phyloP scores from a whole-genome alignment of 2,888 invertebrate genomes.

The Pristionchus japonicus region DNA sequence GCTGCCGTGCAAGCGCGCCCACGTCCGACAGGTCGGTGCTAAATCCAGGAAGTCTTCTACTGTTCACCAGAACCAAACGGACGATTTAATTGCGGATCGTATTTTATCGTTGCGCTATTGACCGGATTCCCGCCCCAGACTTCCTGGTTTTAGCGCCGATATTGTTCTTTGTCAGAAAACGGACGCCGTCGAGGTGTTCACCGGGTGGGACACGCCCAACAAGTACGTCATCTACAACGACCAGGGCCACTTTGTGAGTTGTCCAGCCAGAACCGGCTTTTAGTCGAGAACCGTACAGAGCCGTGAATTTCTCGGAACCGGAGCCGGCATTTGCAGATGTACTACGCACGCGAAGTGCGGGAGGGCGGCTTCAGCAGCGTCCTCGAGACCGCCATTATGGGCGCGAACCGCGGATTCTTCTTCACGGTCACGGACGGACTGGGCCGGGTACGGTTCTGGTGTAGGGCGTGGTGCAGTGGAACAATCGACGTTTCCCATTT shows the following conservation, averaged over 20 bases:
- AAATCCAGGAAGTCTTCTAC: too few relatives aligned
- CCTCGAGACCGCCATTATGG: too few relatives aligned
- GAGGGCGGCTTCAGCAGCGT: neutral
- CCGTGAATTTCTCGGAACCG: too few relatives aligned
- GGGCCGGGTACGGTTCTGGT: neutral
- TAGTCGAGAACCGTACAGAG: too few relatives aligned
- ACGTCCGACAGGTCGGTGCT: slow-evolving; percentile 22
- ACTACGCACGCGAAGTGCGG: neutral
- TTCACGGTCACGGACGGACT: neutral
- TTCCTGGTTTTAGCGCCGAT: too few relatives aligned
- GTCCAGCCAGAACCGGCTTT: neutral
- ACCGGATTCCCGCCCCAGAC: too few relatives aligned
- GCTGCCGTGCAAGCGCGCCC: slow-evolving; percentile 26
- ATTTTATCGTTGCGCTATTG: too few relatives aligned
- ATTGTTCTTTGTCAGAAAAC: too few relatives aligned
- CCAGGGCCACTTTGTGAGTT: slow-evolving; percentile 27
- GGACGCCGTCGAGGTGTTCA: slow-evolving; percentile 10
- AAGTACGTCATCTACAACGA: slow-evolving; percentile 34
- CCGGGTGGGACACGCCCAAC: slow-evolving; percentile 1
- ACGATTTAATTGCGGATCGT: too few relatives aligned
- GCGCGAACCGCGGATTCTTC: neutral
- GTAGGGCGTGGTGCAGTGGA: neutral
- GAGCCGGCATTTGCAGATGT: neutral
- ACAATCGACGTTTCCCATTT: neutral
- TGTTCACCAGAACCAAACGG: too few relatives aligned